These are phyloP conservation scores for Origma solitaria DNA, from an alignment of 2,113 vertebrate genomes.

Conservation along the genomic window DNA sequence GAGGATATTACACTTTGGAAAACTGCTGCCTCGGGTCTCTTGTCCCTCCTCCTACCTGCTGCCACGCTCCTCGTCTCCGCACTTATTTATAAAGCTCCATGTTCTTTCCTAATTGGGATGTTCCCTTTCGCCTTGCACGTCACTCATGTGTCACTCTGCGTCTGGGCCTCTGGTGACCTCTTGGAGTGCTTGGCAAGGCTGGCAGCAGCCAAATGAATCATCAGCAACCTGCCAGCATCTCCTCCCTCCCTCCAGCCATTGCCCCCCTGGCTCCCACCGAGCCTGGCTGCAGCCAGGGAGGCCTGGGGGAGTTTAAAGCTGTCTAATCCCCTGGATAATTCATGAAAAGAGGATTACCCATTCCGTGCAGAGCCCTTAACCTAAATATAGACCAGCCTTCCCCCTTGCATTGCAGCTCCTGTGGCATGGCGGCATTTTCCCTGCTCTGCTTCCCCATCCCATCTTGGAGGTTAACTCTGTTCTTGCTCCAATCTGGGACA, in stretches of 20 bases:
- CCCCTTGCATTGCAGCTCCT: slow-evolving; percentile 21
- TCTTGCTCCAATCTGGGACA: not conserved
- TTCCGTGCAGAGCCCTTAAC: slow-evolving; percentile 77
- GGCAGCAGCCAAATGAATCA: slow-evolving; percentile 9
- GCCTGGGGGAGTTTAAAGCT: slow-evolving; percentile 70
- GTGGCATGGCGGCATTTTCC: not conserved
- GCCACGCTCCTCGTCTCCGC: not conserved
- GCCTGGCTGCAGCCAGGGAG: not conserved
- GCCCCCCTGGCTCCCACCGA: not conserved
- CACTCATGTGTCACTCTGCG: not conserved
- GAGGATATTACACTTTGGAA: not conserved
- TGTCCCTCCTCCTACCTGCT: slow-evolving; percentile 43
- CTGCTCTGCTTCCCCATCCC: not conserved
- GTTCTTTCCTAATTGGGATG: slow-evolving; percentile 8
- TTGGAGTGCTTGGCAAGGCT: not conserved
- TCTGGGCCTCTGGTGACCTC: not conserved
- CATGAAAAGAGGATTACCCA: slow-evolving; percentile 92
- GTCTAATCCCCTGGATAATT: slow-evolving; percentile 90
- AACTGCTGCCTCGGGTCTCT: not conserved
- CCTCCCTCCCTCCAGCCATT: not conserved
- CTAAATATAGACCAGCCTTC: slow-evolving; percentile 86
- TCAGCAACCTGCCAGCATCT: not conserved
- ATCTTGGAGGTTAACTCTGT: not conserved
- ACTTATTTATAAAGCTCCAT: slow-evolving; percentile 24
- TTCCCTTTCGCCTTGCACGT: not conserved